Evolutionary conservation across 2,888 invertebrate genomes (phyloP), one percentile per base, ranked within the genome.

Genomic region (Hyles lineata): DNA sequence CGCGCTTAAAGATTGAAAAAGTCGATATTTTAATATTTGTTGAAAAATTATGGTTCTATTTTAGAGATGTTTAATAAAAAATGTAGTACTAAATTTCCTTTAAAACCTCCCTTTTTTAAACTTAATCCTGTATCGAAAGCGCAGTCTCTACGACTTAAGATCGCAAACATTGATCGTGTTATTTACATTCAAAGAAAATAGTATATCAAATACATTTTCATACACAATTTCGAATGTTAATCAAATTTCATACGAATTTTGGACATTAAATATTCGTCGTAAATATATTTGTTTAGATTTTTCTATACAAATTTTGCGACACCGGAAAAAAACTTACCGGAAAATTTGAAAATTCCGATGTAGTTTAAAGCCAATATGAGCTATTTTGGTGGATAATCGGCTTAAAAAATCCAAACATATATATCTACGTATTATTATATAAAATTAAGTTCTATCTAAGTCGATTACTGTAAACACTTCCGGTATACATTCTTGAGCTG

Each of bases 381-480:
- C 43, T 43, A 43, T 43, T 43, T 43, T 15, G 11, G 11, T 43
- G 2, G 1, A 11, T 43, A 11, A 43, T 43, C 2, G 9, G 11
- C 43, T 43, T 11, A 43, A 15, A 43, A 43, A 15, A 67, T 50
- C 67, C 17, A 17, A 50, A 23, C 67, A 50, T 23, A 15, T 67
- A 67, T 67, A 67, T 50, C 67, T 23, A 67, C 43, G 67, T 21
- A 67, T 43, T 63, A 63, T 63, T n/a, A 63, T 50, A 67, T 50
- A 67, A 67, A 67, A 67, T 67, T 67, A 67, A 67, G 21, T 50
- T 67, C 67, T 67, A 67, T 67, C 67, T 67, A 67, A 67, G 23
- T 67, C 67, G 62, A 35, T 35, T 23, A 63, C 43, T 35, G 63
- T 21, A 63, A 63, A 67, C 50, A 43, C 43, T 50, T 67, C 67